Percentiles rank a stretch among this genome's conserved stretches.
phyloP scores from a whole-genome alignment of 2,797 vertebrate genomes.

The Melanotaenia boesemani region DNA sequence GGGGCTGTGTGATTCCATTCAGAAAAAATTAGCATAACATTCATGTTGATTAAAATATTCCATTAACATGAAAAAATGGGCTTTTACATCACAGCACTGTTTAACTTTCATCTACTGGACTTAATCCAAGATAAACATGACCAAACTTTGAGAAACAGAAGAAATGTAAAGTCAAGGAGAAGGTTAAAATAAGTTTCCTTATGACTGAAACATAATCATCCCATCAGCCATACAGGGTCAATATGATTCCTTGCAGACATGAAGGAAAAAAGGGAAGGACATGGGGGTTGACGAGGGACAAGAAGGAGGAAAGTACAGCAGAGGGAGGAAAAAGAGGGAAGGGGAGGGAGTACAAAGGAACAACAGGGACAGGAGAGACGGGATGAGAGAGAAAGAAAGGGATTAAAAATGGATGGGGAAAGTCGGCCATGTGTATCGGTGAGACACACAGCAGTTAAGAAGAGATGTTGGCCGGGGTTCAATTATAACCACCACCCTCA shows the following conservation, averaged over 20 bases:
- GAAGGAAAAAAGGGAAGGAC: neutral
- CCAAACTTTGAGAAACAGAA: neutral
- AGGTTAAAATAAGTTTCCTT: neutral
- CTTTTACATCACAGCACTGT: too few relatives aligned
- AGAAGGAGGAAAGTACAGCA: neutral
- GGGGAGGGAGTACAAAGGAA: neutral
- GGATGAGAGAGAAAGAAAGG: conserved; percentile 5
- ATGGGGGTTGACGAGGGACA: neutral
- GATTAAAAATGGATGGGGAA: conserved; percentile 77
- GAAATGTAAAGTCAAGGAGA: neutral
- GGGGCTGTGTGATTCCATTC: too few relatives aligned
- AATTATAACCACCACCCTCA: conserved; percentile 64
- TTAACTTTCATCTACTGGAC: too few relatives aligned
- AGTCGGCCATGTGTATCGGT: conserved; percentile 71
- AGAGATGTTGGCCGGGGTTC: conserved; percentile 32
- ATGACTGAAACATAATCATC: conserved; percentile 14
- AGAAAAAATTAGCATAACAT: too few relatives aligned
- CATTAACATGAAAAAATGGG: too few relatives aligned
- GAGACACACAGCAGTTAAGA: conserved; percentile 56
- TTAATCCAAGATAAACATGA: too few relatives aligned
- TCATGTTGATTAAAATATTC: too few relatives aligned
- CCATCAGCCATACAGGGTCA: neutral
- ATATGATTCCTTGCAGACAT: neutral
- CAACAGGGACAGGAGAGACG: neutral
- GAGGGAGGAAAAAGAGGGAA: too few relatives aligned